Base-by-base conservation (phyloP, 2,113 vertebrate species). In the Callospermophilus lateralis region DNA sequence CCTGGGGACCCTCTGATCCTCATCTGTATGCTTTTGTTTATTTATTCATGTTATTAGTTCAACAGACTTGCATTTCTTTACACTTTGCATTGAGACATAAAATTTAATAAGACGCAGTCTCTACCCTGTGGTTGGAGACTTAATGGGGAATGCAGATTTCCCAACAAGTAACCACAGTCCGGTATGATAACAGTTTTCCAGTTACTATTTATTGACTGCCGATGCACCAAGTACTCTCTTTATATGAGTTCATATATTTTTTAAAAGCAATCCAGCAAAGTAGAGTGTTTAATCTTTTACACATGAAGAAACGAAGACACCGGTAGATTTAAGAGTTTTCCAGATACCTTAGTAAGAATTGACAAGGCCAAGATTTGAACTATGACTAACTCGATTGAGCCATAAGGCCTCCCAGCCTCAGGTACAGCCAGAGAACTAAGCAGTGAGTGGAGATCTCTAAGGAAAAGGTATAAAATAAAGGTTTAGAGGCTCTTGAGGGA, bases 31-130 rank as follows among this genome's bases (percentile, higher is more conserved):
- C 4, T 30, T 55, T 72, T 28, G 67, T 37, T 55, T 48, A 55
- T 76, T 90, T 79, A 42, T 90, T 67, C 20, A 45, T 20, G 77
- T 80, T 84, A 67, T 84, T 89, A 89, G 92, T 89, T 84, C 65
- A 84, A 68, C 45, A 87, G 76, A 83, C 68, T 83, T 37, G 30
- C 32, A 72, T 87, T 80, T 95, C 89, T 90, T 80, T 78, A 65
- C 55, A 34, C 39, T 78, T 84, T 42, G 58, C 24, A 78, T 73
- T 92, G 87, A 96, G 89, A 95, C 65, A 93, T 76, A 88, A 65
- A 94, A 53, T 94, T 95, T 88, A 87, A 55, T 72, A 96, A 87
- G 84, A 93, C 76, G 73, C 22, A 93, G 58, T 90, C 61, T 67
- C 37, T 95, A 65, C 67, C 80, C 76, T n/a, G 65, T 86, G 78